phyloP scores from a whole-genome alignment of 2,113 vertebrate species.

The Boulengeromyrus knoepffleri region DNA sequence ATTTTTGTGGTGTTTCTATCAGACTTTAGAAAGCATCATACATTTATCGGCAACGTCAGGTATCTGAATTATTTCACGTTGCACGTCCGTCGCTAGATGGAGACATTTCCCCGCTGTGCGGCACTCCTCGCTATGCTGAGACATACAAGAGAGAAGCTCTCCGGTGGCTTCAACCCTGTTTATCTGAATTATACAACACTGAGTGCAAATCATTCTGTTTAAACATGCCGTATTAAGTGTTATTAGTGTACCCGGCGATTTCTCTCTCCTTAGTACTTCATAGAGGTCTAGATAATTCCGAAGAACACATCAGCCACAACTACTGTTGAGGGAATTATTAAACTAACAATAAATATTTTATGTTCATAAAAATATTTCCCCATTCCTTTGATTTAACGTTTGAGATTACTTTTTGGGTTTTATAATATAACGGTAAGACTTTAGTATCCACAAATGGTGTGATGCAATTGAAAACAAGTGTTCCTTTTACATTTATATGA shows the following conservation, averaged over 20 bases:
- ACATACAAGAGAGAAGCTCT: not conserved
- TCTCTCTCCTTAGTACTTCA: not conserved
- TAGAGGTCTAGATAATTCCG: not conserved
- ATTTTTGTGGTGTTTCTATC: not conserved
- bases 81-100: slow-evolving; percentile 13
- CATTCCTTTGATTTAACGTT: not conserved
- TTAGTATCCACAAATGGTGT: not conserved
- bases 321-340: not conserved
- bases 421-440: not conserved
- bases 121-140: not conserved
- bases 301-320: not conserved
- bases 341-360: not conserved
- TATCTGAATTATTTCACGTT: not conserved
- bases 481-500: not conserved
- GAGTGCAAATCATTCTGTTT: not conserved
- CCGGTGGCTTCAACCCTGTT: not conserved
- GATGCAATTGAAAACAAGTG: not conserved
- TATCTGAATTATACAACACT: not conserved
- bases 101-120: slow-evolving; percentile 14
- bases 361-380: not conserved
- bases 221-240: not conserved
- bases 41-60: not conserved
- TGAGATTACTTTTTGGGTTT: not conserved
- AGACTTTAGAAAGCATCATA: not conserved
- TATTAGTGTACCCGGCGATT: not conserved